Conservation (phyloP, 2,113 vertebrate genomes). For the Lipotes vexillifer region DNA sequence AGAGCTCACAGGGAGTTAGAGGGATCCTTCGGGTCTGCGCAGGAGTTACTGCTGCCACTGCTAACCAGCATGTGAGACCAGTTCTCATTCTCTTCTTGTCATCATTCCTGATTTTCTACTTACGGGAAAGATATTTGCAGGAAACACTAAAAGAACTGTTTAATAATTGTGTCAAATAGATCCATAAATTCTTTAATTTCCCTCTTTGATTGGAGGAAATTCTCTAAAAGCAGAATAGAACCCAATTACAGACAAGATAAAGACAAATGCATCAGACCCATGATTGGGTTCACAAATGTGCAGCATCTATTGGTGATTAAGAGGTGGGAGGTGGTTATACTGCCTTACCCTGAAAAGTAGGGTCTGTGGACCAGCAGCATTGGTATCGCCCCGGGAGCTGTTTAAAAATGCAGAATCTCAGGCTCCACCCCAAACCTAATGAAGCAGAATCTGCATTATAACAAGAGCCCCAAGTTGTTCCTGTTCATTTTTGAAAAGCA, state of each 20-base stretch:
- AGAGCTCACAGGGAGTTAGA: not conserved
- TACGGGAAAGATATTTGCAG: not conserved
- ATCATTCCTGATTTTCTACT: not conserved
- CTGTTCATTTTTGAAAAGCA: not conserved
- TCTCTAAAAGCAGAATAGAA: not conserved
- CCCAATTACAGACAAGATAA: not conserved
- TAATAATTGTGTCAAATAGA: not conserved
- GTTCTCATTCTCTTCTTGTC: not conserved
- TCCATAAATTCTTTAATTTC: not conserved
- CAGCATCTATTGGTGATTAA: not conserved
- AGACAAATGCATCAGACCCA: not conserved
- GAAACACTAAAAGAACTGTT: not conserved
- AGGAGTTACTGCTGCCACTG: not conserved
- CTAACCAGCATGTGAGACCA: not conserved
- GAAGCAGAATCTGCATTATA: not conserved
- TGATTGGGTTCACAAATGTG: not conserved
- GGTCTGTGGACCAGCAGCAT: not conserved
- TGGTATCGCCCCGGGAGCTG: not conserved
- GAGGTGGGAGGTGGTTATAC: not conserved
- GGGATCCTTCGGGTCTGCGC: not conserved
- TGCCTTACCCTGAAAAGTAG: not conserved
- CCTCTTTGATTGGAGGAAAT: not conserved
- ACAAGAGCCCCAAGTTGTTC: not conserved
- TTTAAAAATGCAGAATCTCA: not conserved
- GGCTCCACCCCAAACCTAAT: not conserved